Evolutionary conservation across 2,888 invertebrate species (phyloP).

Genomic region (Aphidoletes aphidimyza): DNA sequence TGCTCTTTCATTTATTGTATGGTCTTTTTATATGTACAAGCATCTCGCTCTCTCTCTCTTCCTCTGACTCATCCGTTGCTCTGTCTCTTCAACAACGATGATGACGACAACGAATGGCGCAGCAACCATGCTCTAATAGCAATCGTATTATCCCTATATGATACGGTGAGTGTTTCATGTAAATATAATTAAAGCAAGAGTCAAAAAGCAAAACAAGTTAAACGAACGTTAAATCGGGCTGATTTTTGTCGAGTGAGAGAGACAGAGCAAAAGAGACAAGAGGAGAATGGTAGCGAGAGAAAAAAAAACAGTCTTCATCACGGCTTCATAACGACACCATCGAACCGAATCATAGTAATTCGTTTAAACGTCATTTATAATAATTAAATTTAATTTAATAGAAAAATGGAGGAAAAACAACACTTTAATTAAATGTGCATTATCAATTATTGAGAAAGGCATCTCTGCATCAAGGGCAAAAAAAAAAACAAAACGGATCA

Average conservation of each 20-base stretch:
- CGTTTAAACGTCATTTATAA: slow-evolving; percentile 54
- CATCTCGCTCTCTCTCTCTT: not conserved
- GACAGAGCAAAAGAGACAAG: not conserved
- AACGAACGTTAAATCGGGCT: not conserved
- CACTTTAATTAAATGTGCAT: slow-evolving; percentile 48
- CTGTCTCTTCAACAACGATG: too few relatives aligned
- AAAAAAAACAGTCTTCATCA: not conserved
- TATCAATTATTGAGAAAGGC: slow-evolving; percentile 48
- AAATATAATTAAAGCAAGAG: slow-evolving; percentile 48
- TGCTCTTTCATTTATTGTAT: slow-evolving; percentile 54
- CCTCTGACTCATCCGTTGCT: too few relatives aligned
- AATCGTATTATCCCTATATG: slow-evolving; percentile 52
- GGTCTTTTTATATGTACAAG: not conserved
- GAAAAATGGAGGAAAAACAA: slow-evolving; percentile 47
- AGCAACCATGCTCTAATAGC: slow-evolving; percentile 48
- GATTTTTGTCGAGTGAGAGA: not conserved
- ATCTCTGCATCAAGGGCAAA: slow-evolving; percentile 20
- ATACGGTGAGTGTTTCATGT: slow-evolving; percentile 52
- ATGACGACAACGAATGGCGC: slow-evolving; percentile 23
- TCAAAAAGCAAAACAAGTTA: slow-evolving; percentile 45
- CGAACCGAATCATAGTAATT: slow-evolving; percentile 31
- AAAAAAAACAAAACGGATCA: too few relatives aligned
- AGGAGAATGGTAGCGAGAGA: not conserved
- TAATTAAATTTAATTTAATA: slow-evolving; percentile 55
- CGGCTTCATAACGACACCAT: not conserved